A percentile compares a stretch with the other conserved stretches of the same genome.
Conservation (phyloP, 2,888 invertebrate genomes). For the Harpalus rufipes region DNA sequence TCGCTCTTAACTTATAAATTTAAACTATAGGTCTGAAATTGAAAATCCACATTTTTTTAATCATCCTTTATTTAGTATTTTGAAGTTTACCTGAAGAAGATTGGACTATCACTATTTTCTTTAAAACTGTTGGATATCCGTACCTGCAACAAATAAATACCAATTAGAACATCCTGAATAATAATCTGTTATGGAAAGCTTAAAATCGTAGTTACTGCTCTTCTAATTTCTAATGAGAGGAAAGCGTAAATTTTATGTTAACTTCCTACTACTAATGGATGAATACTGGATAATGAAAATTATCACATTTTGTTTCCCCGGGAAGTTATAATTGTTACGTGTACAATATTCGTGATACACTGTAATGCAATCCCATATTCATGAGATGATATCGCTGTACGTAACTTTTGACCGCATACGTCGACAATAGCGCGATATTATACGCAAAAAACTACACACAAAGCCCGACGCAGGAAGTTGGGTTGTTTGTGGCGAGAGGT, state of each 20-base stretch:
- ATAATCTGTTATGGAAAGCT: background rate
- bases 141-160: conserved; percentile 51
- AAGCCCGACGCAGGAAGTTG: background rate
- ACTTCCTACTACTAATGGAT: conserved; percentile 37
- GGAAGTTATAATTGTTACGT: conserved; percentile 44
- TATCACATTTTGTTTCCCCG: conserved; percentile 45
- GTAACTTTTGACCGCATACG: conserved; percentile 17
- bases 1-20: no score
- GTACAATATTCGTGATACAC: conserved; percentile 41
- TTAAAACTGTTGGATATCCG: background rate
- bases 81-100: no score
- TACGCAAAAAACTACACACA: background rate
- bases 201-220: conserved; percentile 38
- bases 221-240: conserved; percentile 32
- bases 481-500: background rate
- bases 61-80: no score
- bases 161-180: conserved; percentile 7
- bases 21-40: no score
- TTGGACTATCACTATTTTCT: no score
- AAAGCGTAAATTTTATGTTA: conserved; percentile 48
- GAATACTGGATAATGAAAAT: conserved; percentile 38
- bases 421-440: background rate
- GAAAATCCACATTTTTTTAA: no score
- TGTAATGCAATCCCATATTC: conserved; percentile 29
- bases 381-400: conserved; percentile 29